Percentiles rank a stretch among this genome's conserved stretches.
phyloP scores from a whole-genome alignment of 2,113 vertebrate genomes.

The Pampusana beccarii region DNA sequence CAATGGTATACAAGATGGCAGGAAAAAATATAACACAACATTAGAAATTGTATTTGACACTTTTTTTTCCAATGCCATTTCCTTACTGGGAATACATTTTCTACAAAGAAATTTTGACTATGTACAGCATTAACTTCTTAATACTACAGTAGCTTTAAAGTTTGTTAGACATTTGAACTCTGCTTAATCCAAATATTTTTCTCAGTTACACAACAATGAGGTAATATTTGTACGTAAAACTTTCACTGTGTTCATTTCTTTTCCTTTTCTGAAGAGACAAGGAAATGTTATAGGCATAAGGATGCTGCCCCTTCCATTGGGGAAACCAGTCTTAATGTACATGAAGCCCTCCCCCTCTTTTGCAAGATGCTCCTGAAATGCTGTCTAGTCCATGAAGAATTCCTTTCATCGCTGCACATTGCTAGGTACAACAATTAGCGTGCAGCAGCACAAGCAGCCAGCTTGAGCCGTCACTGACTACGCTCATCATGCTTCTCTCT shows the following conservation, averaged over 20 bases:
- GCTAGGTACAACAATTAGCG: background rate
- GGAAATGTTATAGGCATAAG: conserved; percentile 61
- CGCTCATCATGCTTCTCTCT: background rate
- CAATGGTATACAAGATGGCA: conserved; percentile 83
- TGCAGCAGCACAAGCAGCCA: background rate
- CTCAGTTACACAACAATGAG: conserved; percentile 95
- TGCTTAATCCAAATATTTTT: conserved; percentile 83
- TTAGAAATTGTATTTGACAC: conserved; percentile 80
- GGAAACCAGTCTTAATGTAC: background rate
- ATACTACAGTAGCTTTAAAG: conserved; percentile 88
- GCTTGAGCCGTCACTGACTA: background rate
- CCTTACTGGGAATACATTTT: conserved; percentile 80
- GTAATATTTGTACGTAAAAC: conserved; percentile 97
- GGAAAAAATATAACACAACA: conserved; percentile 78
- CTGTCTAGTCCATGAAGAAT: background rate
- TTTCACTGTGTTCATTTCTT: conserved; percentile 81
- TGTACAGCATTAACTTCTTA: conserved; percentile 87
- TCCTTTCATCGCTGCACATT: background rate
- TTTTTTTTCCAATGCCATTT: conserved; percentile 78
- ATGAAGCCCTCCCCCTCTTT: background rate
- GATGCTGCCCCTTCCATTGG: background rate
- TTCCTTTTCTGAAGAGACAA: conserved; percentile 75
- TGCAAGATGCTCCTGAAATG: background rate
- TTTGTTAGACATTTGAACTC: conserved; percentile 85
- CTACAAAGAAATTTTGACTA: conserved; percentile 85